Conservation (phyloP, 1,140 invertebrate species). For the Saccostrea echinata region DNA sequence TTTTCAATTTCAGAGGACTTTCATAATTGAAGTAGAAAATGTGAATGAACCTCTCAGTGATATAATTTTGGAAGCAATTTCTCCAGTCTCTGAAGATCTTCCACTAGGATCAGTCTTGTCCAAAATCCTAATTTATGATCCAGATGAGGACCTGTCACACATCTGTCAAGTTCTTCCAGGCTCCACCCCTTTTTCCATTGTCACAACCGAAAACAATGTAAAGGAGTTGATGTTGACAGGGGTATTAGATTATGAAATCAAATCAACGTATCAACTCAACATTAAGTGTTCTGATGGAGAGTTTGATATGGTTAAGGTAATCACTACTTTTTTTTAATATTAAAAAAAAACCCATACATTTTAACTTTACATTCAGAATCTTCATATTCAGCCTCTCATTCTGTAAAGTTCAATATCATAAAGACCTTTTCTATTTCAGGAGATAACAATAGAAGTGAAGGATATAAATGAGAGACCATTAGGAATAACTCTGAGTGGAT, state of each 20-base stretch:
- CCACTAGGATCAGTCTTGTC: slow-evolving; percentile 48
- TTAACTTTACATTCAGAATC: too few species aligned
- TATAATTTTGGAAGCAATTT: slow-evolving; percentile 58
- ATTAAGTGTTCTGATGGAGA: slow-evolving; percentile 67
- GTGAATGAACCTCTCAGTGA: slow-evolving; percentile 66
- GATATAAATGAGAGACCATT: slow-evolving; percentile 70
- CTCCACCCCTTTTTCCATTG: slow-evolving; percentile 57
- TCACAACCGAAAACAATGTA: slow-evolving; percentile 41
- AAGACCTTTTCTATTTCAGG: slow-evolving; percentile 44
- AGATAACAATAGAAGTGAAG: slow-evolving; percentile 54
- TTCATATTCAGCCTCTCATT: not conserved
- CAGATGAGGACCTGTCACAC: slow-evolving; percentile 65
- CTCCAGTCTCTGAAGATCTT: slow-evolving; percentile 56
- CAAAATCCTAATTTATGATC: slow-evolving; percentile 64
- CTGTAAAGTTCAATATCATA: not conserved
- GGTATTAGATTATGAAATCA: slow-evolving; percentile 61
- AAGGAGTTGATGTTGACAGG: slow-evolving; percentile 53
- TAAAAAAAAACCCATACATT: too few species aligned
- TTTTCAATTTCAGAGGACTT: slow-evolving; percentile 59
- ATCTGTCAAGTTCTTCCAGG: slow-evolving; percentile 55
- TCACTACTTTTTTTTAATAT: not conserved
- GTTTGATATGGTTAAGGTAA: slow-evolving; percentile 63
- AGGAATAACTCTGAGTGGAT: slow-evolving; percentile 61
- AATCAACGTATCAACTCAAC: slow-evolving; percentile 29
- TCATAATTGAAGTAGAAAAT: slow-evolving; percentile 62